A percentile compares a stretch with the other conserved stretches of the same genome.
Evolutionary conservation across 2,797 vertebrate genomes (phyloP).

Genomic region (Crenichthys baileyi): DNA sequence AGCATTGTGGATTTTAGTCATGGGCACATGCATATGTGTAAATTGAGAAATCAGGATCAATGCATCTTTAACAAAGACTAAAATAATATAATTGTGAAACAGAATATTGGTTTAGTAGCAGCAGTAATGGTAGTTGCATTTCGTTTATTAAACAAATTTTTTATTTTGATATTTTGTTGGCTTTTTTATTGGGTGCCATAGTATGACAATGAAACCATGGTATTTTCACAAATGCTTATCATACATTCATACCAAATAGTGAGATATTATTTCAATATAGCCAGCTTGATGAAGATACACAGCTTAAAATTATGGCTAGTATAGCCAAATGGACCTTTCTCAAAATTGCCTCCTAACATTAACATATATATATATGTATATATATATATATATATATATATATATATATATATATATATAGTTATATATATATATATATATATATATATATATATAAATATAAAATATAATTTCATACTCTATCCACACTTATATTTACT

Average conservation of each 20-base stretch:
- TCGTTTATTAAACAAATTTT: no score
- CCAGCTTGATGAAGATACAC: conserved; percentile 2
- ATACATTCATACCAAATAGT: not conserved
- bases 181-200: not conserved
- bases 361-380: no score
- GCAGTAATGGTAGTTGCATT: no score
- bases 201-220: not conserved
- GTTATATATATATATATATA: no score
- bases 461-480: conserved; percentile 24
- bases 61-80: no score
- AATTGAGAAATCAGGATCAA: no score
- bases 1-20: not conserved
- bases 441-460: no score
- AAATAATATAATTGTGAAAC: not conserved
- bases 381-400: no score
- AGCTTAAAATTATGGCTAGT: not conserved
- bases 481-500: conserved; percentile 32
- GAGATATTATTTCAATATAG: not conserved
- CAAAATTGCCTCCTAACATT: conserved; percentile 30
- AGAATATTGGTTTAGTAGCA: not conserved
- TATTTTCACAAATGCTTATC: not conserved
- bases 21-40: not conserved
- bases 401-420: no score
- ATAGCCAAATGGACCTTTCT: conserved; percentile 7
- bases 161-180: no score